These are phyloP conservation scores for Cassiopea andromeda DNA, from an alignment of 30 jellyfish, hydroid and myxozoan species.

Conservation along the genomic window DNA sequence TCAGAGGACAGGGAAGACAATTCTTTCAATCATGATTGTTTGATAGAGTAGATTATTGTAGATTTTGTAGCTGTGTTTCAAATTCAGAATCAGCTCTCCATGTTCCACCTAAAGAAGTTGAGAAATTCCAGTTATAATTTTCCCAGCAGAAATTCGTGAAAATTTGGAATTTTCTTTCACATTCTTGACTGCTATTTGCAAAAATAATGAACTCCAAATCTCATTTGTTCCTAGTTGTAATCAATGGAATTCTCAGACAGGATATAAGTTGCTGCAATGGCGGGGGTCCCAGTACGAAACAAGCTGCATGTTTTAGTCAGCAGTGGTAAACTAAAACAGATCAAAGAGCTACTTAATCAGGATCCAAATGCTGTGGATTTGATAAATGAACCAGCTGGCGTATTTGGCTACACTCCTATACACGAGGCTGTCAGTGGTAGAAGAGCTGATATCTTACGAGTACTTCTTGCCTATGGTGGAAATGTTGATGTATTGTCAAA, in stretches of 20 bases:
- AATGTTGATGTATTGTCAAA: conserved; percentile 78
- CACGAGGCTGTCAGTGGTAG: conserved; percentile 93
- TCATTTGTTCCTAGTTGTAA: not conserved
- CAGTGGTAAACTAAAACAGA: conserved; percentile 69
- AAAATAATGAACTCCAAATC: not conserved
- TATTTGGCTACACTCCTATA: conserved; percentile 91
- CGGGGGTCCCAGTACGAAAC: conserved; percentile 40
- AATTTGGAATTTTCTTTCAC: too few relatives aligned
- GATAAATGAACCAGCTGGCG: conserved; percentile 89
- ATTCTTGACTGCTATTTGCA: too few relatives aligned
- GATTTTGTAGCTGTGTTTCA: too few relatives aligned
- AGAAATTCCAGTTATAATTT: too few relatives aligned
- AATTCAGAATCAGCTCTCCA: too few relatives aligned
- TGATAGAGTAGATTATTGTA: too few relatives aligned
- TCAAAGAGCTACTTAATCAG: conserved; percentile 51
- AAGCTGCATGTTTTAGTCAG: conserved; percentile 76
- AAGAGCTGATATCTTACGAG: conserved; percentile 65
- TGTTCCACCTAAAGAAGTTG: too few relatives aligned
- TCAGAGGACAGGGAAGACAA: too few relatives aligned
- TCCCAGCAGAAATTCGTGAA: too few relatives aligned
- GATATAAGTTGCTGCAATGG: not conserved
- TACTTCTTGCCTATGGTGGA: conserved; percentile 89
- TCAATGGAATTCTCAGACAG: not conserved
- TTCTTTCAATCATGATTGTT: too few relatives aligned
- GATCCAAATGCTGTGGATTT: conserved; percentile 50